Evolutionary conservation across 2,113 vertebrate genomes (phyloP).

Genomic region (Peucedramus taeniatus): DNA sequence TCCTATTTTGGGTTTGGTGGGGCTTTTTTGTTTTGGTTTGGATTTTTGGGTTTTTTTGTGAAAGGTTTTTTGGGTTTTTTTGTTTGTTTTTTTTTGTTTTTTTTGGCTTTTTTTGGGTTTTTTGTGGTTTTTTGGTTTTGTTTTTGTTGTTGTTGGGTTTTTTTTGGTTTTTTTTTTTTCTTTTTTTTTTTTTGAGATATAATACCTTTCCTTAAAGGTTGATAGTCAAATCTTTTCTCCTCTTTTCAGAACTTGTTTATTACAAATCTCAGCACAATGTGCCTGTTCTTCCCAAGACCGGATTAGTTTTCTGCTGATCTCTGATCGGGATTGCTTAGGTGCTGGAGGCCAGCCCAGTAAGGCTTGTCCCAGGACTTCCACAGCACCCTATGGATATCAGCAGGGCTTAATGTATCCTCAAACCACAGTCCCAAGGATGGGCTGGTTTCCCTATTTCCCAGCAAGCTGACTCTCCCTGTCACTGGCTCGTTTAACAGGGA

Average conservation of each 20-base stretch:
- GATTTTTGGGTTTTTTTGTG: too few relatives aligned
- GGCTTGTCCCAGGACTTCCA: neutral
- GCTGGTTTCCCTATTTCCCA: neutral
- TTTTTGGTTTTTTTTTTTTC: neutral
- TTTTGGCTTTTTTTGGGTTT: too few relatives aligned
- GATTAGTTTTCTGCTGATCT: neutral
- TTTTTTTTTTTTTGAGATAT: neutral
- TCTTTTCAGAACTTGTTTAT: neutral
- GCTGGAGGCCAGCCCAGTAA: neutral
- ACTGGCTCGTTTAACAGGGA: neutral
- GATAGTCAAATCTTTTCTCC: neutral
- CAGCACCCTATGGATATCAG: neutral
- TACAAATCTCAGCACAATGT: fast-evolving
- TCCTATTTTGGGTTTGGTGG: neutral
- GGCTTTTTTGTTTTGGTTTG: too few relatives aligned
- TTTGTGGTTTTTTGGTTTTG: too few relatives aligned
- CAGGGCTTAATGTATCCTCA: neutral
- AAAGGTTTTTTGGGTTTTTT: too few relatives aligned
- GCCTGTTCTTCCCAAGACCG: neutral
- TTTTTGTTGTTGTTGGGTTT: too few relatives aligned
- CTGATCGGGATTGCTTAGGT: neutral
- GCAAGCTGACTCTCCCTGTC: neutral
- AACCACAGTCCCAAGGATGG: neutral
- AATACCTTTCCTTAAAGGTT: neutral
- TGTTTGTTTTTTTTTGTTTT: too few relatives aligned